Evolutionary conservation across 2,797 vertebrate genomes (phyloP), one percentile per base, ranked within the genome.

Genomic region (Myripristis murdjan): DNA sequence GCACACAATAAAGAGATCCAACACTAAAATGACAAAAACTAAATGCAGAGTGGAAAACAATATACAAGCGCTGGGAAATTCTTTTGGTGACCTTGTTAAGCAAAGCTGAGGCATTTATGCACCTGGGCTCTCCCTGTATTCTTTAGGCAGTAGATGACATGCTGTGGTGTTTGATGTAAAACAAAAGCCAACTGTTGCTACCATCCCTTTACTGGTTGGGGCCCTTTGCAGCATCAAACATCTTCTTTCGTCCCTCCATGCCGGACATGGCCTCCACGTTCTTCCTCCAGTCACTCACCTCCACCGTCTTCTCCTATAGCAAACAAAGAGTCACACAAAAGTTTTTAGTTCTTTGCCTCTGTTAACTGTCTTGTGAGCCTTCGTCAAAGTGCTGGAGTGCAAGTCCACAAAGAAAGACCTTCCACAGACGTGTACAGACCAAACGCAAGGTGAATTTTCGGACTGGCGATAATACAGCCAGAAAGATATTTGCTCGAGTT

Each of bases 221-320:
- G 0, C 96, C 97, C 44, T 83, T 84, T 12, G 87, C 87, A 28
- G 97, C 98, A 0, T 99, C 98, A 0, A 99, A 99, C 98, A 99
- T 99, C 92, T 99, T 99, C n/a, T n/a, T n/a, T n/a, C n/a, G n/a
- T n/a, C n/a, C n/a, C n/a, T n/a, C n/a, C n/a, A n/a, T n/a, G n/a
- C n/a, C n/a, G n/a, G n/a, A n/a, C 98, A 98, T 99, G 89, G 98
- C 98, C 55, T 99, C 98, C 83, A 99, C 97, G 0, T 99, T 99
- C 93, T 99, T 99, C 89, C 98, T 96, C 98, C 98, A 99, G 87
- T 99, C 97, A 0, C 96, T 96, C 79, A 99, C 97, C 89, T n/a
- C n/a, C 78, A 93, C 97, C 0, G 97, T 97, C 43, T 97, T n/a
- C n/a, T n/a, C n/a, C n/a, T n/a, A n/a, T n/a, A n/a, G n/a, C n/a